Conservation (phyloP, 35 echinoderm and acorn worm species). For the Lytechinus pictus region DNA sequence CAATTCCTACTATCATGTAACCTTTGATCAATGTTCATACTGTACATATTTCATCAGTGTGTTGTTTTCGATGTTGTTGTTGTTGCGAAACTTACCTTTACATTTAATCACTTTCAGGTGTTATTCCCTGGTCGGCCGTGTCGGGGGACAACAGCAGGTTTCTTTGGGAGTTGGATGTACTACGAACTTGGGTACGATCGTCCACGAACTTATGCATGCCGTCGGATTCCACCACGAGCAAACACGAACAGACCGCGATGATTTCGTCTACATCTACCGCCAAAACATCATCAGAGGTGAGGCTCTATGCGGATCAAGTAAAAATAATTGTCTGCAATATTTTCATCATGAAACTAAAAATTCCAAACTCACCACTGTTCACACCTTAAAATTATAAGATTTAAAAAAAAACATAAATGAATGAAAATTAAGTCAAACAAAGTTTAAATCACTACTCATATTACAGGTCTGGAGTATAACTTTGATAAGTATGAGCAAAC, state of each 20-base stretch:
- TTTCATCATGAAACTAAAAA: too few species aligned
- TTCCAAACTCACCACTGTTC: too few species aligned
- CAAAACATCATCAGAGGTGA: constrained; percentile 76
- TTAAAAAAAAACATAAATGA: too few species aligned
- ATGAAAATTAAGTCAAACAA: too few species aligned
- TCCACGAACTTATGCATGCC: constrained; percentile 95
- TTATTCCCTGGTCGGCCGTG: constrained; percentile 75
- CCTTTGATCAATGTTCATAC: too few species aligned
- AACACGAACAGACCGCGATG: constrained; percentile 81
- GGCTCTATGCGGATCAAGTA: not conserved
- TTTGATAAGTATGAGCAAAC: constrained; percentile 59
- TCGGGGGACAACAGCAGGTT: constrained; percentile 78
- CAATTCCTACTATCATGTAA: too few species aligned
- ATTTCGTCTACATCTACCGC: constrained; percentile 80
- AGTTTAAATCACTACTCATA: too few species aligned
- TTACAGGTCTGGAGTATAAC: not conserved
- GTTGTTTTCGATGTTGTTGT: too few species aligned
- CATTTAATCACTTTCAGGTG: constrained; percentile 49
- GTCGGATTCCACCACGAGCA: constrained; percentile 93
- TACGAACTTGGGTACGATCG: constrained; percentile 73
- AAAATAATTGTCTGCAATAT: too few species aligned
- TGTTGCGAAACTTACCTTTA: too few species aligned
- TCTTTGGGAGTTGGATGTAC: constrained; percentile 77
- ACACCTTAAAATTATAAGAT: too few species aligned
- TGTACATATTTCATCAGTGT: too few species aligned